Percentiles rank a stretch among this genome's conserved stretches.
These are phyloP conservation scores for Scatophagus argus DNA, from an alignment of 2,113 vertebrate genomes.

Conservation along the genomic window DNA sequence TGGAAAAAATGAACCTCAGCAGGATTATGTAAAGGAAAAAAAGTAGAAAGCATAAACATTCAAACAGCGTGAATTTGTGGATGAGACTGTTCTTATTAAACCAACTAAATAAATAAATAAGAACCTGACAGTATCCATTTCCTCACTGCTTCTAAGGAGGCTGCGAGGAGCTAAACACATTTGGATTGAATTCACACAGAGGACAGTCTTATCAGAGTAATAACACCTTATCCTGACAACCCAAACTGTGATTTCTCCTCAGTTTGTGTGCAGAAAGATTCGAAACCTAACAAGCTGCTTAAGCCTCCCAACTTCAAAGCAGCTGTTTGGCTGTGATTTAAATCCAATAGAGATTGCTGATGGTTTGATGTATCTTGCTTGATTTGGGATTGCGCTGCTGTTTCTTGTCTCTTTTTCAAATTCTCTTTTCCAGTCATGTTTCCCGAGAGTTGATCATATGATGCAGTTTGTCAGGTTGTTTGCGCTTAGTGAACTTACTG, in stretches of 20 bases:
- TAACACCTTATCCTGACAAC: constrained; percentile 48
- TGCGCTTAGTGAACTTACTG: not conserved
- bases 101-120: no score
- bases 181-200: constrained; percentile 36
- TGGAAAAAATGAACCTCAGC: not conserved
- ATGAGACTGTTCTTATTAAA: not conserved
- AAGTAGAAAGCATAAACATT: not conserved
- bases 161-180: constrained; percentile 29
- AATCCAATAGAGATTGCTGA: constrained; percentile 48
- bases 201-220: constrained; percentile 53
- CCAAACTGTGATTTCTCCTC: constrained; percentile 52
- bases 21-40: not conserved
- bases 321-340: constrained; percentile 51
- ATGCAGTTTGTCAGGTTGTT: constrained; percentile 3
- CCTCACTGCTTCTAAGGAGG: constrained; percentile 1
- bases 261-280: constrained; percentile 56
- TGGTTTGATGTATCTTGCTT: constrained; percentile 46
- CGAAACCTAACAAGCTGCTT: constrained; percentile 68
- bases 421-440: constrained; percentile 3
- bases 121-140: not conserved
- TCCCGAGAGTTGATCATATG: constrained; percentile 8
- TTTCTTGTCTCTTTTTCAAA: not conserved
- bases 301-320: constrained; percentile 63
- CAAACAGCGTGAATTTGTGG: not conserved
- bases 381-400: constrained; percentile 16